These are phyloP conservation scores for Caenorhabditis briggsae DNA, from an alignment of 1,140 invertebrate species.

Conservation along the genomic window DNA sequence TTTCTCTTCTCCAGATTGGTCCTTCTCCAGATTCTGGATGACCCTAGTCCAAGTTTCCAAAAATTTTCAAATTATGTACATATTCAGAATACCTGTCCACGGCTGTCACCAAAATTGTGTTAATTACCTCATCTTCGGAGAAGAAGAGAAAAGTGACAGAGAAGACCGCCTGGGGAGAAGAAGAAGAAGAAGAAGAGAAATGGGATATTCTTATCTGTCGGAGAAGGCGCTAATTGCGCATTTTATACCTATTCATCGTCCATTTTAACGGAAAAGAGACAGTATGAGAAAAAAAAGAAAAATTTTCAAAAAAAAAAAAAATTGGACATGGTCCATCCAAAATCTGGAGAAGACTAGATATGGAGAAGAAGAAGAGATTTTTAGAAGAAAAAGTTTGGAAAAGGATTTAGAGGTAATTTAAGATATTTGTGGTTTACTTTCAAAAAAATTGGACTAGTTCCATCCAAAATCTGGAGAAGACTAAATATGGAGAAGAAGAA, in stretches of 20 bases:
- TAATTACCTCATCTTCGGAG: conserved; percentile 49
- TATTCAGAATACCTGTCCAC: background rate
- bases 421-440: too few relatives aligned
- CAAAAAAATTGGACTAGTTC: too few relatives aligned
- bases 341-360: too few relatives aligned
- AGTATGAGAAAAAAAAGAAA: too few relatives aligned
- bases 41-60: background rate
- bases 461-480: too few relatives aligned
- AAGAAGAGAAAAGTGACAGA: conserved; percentile 15
- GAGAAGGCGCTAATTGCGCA: background rate
- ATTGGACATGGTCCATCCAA: background rate
- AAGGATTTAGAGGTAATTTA: too few relatives aligned
- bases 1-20: too few relatives aligned
- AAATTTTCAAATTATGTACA: background rate
- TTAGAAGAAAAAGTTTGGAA: too few relatives aligned
- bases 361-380: background rate
- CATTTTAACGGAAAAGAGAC: too few relatives aligned
- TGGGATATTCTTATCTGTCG: conserved; percentile 2
- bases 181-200: background rate
- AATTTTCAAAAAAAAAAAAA: background rate
- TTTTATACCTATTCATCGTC: too few relatives aligned
- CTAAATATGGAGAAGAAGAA: too few relatives aligned
- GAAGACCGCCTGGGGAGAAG: background rate
- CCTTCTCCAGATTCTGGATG: too few relatives aligned
- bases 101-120: conserved; percentile 55